phyloP scores from a whole-genome alignment of 2,888 invertebrate genomes.

The Parascotia fuliginaria region DNA sequence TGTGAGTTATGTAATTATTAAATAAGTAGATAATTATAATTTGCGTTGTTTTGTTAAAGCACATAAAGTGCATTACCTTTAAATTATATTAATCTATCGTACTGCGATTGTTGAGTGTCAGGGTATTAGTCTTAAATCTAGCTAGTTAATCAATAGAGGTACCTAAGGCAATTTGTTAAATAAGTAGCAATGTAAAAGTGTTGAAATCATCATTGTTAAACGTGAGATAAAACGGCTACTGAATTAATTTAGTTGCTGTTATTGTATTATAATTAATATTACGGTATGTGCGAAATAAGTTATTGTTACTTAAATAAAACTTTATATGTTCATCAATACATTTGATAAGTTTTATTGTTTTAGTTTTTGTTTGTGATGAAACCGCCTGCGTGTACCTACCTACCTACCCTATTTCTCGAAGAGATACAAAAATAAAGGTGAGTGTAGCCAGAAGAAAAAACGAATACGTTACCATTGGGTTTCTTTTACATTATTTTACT shows the following conservation, averaged over 20 bases:
- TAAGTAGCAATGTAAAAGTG: conserved; percentile 13
- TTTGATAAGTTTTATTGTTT: neutral
- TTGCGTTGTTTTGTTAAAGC: conserved; percentile 33
- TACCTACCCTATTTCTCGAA: too few relatives aligned
- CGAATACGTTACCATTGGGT: too few relatives aligned
- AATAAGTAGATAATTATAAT: conserved; percentile 1
- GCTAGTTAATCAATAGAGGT: conserved; percentile 18
- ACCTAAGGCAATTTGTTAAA: neutral
- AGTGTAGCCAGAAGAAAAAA: too few relatives aligned
- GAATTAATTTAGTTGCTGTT: conserved; percentile 1
- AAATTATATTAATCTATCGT: conserved; percentile 11
- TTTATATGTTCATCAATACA: conserved; percentile 11
- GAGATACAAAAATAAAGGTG: too few relatives aligned
- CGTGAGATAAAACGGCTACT: neutral
- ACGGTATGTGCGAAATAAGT: conserved; percentile 4
- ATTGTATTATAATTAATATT: conserved; percentile 6
- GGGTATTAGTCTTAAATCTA: conserved; percentile 48
- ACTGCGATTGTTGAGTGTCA: conserved; percentile 39
- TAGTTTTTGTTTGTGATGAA: neutral
- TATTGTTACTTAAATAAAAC: conserved; percentile 26
- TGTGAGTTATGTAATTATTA: conserved; percentile 26
- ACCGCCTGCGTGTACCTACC: too few relatives aligned
- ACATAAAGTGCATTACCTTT: conserved; percentile 21
- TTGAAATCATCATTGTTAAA: neutral
- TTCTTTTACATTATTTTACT: too few relatives aligned